Percentiles rank a stretch among this genome's conserved stretches.
Conservation (phyloP, 2,113 vertebrate genomes). For the Urocitellus parryii region DNA sequence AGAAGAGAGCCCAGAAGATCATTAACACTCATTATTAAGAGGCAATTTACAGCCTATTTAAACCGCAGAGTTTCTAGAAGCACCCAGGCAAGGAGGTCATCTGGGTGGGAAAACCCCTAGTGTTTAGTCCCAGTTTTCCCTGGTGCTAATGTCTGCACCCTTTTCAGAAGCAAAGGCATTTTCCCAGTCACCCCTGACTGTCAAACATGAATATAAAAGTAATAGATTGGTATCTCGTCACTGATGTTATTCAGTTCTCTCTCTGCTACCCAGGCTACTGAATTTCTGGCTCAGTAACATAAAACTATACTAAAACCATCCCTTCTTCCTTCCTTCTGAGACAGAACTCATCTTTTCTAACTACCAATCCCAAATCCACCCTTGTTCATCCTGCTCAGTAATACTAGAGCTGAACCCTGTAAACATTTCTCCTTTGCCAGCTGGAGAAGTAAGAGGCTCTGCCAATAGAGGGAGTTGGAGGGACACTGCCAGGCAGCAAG, state of each 20-base stretch:
- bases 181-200: neutral
- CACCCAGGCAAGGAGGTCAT: neutral
- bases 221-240: neutral
- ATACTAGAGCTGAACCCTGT: neutral
- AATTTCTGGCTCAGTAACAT: neutral
- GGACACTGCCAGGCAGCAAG: neutral
- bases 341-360: neutral
- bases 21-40: neutral
- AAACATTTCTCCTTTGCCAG: constrained; percentile 17
- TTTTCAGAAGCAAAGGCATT: neutral
- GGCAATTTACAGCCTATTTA: neutral
- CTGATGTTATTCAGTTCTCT: neutral
- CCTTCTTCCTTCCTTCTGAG: neutral
- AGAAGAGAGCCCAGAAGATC: neutral
- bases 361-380: neutral
- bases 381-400: neutral
- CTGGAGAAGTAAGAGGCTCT: neutral
- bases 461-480: neutral
- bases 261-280: neutral
- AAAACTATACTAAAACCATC: neutral
- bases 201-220: neutral
- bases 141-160: neutral
- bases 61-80: neutral
- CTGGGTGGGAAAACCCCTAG: neutral
- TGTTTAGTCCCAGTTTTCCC: neutral